Evolutionary conservation across 92 coral and sea anemone species (phyloP).

Genomic region (Epizoanthus rinbou): DNA sequence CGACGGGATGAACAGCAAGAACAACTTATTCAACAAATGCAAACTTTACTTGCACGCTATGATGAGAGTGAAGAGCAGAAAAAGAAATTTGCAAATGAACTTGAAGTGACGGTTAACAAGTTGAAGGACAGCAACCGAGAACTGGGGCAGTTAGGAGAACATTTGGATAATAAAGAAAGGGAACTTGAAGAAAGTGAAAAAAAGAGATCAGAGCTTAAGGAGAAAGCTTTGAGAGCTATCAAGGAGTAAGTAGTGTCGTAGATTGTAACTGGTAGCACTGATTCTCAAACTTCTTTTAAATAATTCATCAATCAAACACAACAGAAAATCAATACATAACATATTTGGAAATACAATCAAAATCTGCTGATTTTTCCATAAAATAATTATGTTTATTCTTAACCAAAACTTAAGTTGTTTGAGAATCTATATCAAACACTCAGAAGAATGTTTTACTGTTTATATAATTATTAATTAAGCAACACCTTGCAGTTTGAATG

Average conservation of each 20-base stretch:
- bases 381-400: too few species aligned
- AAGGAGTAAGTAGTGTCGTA: conserved; percentile 82
- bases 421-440: too few species aligned
- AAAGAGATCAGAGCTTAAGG: conserved; percentile 86
- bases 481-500: too few species aligned
- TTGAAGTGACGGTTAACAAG: conserved; percentile 72
- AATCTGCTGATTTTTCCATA: too few species aligned
- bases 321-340: too few species aligned
- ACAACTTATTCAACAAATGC: conserved; percentile 73
- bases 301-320: too few species aligned
- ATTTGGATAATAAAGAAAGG: conserved; percentile 77
- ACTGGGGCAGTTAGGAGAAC: conserved; percentile 67
- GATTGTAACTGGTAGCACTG: too few species aligned
- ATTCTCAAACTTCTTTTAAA: too few species aligned
- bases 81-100: conserved; percentile 62
- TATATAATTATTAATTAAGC: too few species aligned
- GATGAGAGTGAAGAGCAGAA: conserved; percentile 83
- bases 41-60: conserved; percentile 68
- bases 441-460: too few species aligned
- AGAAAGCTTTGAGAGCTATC: conserved; percentile 83
- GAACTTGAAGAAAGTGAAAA: conserved; percentile 81
- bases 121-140: conserved; percentile 74
- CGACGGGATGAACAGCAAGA: conserved; percentile 88
- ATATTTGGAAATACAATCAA: too few species aligned
- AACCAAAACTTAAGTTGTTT: too few species aligned